Base-by-base conservation (phyloP, 2,888 invertebrate species). In the Pediacus dermestoides region DNA sequence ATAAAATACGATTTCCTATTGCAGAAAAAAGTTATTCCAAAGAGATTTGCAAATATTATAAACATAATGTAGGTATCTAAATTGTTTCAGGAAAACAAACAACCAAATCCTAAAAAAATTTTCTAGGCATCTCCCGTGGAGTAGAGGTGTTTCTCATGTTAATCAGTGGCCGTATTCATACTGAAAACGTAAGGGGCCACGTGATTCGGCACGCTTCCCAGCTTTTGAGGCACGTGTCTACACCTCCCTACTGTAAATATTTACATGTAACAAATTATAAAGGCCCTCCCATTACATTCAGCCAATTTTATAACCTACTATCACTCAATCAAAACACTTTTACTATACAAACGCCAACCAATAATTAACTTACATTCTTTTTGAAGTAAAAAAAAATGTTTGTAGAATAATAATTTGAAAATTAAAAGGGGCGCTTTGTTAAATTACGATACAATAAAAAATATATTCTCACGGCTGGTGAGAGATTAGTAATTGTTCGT, bases 321-420 rank as follows among this genome's bases (percentile, higher is more conserved):
- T 54, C 44, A 45, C 34, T 38, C 50, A 46, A 45, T 55, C 55
- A 50, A 48, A 50, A 50, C 48, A 48, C 44, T 52, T 49, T n/a
- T 46, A 38, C 34, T 42, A 47, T 34, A 23, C 3, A n/a, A n/a
- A 23, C n/a, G 9, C 21, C 30, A 44, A 30, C 37, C 35, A 31
- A 32, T 46, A 46, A 46, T 46, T 44, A 46, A 36, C 40, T 23
- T 23, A 23, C n/a, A n/a, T n/a, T n/a, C n/a, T n/a, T n/a, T n/a
- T n/a, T n/a, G n/a, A n/a, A n/a, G n/a, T n/a, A n/a, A n/a, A n/a
- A n/a, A n/a, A n/a, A n/a, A n/a, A n/a, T n/a, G n/a, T n/a, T n/a
- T n/a, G n/a, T n/a, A n/a, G n/a, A n/a, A n/a, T n/a, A n/a, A n/a
- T n/a, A n/a, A n/a, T n/a, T n/a, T n/a, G n/a, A n/a, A n/a, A n/a